Evolutionary conservation across 2,797 vertebrate genomes (phyloP), one percentile per base, ranked within the genome.

Genomic region (Erpetoichthys calabaricus): DNA sequence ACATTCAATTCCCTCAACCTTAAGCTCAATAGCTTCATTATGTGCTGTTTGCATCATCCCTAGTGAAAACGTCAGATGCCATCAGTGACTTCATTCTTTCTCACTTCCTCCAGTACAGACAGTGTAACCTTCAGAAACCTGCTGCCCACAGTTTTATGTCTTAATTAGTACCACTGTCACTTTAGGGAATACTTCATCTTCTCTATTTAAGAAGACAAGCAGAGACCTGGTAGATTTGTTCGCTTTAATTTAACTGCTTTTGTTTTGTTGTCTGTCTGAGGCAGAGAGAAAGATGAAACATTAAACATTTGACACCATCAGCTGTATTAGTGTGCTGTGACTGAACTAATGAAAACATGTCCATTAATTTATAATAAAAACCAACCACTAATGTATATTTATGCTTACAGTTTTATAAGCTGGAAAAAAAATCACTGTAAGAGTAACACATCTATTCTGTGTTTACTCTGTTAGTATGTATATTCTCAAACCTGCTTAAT

Each of bases 71-170:
- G 76, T 86, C 80, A 82, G 76, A 76, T 82, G 72, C 70, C 75
- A 85, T 87, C 78, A 84, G 66, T 57, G 68, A 55, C 70, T 77
- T 80, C 73, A 81, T 83, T 77, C 73, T 79, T 84, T 80, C 78
- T 80, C 70, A 75, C 66, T 72, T 75, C 65, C 64, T 71, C 63
- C 65, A 69, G 68, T 72, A 67, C 57, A 81, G 74, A 79, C 78
- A 75, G 66, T 62, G 64, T 79, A 80, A 81, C 77, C 82, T 79
- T 82, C 76, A 82, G 67, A 84, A 79, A 78, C 79, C 81, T 77
- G 66, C 69, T 79, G 79, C 78, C 72, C 74, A 70, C 68, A 78
- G 71, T 79, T 80, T 75, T 79, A 70, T 68, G 60, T 80, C 76
- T 85, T 83, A 75, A 82, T 86, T 83, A 85, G 71, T 66, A 70